phyloP scores from a whole-genome alignment of 2,113 vertebrate genomes.

The Colius striatus region DNA sequence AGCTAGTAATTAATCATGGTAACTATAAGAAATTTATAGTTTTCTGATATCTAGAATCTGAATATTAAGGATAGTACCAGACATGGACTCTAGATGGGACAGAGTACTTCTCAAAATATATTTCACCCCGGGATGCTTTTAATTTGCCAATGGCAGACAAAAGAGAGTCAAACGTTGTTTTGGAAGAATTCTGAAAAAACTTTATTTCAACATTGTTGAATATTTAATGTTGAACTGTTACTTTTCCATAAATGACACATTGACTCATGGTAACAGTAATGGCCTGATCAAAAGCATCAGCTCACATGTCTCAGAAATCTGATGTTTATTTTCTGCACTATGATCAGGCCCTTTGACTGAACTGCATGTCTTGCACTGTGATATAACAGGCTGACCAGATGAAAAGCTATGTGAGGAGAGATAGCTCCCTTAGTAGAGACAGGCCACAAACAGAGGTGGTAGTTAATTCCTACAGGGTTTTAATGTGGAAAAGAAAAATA shows the following conservation, averaged over 20 bases:
- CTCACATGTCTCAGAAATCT: not conserved
- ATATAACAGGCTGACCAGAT: not conserved
- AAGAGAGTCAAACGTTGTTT: not conserved
- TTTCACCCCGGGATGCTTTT: not conserved
- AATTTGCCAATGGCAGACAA: not conserved
- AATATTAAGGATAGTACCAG: not conserved
- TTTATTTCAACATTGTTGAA: not conserved
- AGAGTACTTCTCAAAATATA: not conserved
- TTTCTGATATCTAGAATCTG: not conserved
- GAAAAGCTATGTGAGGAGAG: not conserved
- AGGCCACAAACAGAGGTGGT: not conserved
- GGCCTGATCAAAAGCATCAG: not conserved
- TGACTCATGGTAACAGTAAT: not conserved
- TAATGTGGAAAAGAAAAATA: not conserved
- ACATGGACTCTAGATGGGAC: not conserved
- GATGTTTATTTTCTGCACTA: not conserved
- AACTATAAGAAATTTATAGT: not conserved
- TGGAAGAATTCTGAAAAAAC: not conserved
- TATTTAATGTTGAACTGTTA: not conserved
- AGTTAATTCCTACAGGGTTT: not conserved
- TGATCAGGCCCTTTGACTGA: not conserved
- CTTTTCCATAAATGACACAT: not conserved
- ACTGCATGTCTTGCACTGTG: accelerated
- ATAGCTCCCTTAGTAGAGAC: not conserved
- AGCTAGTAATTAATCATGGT: not conserved